Percentiles rank a stretch among this genome's conserved stretches.
Conservation (phyloP, 2,797 vertebrate genomes). For the Catharus ustulatus region DNA sequence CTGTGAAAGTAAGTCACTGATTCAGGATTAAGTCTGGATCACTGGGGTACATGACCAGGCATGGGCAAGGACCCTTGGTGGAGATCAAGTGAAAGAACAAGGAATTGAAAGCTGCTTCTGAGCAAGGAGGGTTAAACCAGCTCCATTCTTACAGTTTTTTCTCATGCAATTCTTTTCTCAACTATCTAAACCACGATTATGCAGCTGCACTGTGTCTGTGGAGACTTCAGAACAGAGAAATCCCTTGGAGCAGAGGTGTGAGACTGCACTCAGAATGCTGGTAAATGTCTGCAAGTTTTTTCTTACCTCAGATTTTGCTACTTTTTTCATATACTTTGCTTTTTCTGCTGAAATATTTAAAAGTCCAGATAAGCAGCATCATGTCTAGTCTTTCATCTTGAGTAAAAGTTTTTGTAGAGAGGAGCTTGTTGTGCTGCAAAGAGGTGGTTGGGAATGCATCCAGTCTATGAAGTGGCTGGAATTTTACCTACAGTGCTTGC, state of each 20-base stretch:
- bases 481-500: not conserved
- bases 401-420: not conserved
- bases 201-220: rapidly evolving
- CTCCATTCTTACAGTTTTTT: not conserved
- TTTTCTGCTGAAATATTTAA: not conserved
- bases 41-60: not conserved
- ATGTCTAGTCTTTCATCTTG: not conserved
- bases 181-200: not conserved
- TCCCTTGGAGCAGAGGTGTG: not conserved
- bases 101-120: not conserved
- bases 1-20: not conserved
- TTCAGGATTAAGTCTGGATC: not conserved
- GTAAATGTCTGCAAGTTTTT: not conserved
- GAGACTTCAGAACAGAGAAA: not conserved
- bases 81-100: not conserved
- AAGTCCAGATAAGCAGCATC: not conserved
- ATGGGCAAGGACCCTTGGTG: not conserved
- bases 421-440: not conserved
- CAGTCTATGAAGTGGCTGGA: not conserved
- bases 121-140: not conserved
- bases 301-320: not conserved
- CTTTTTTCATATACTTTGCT: not conserved
- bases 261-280: not conserved
- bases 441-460: not conserved
- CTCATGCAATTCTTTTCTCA: not conserved